A percentile compares a stretch with the other conserved stretches of the same genome.
These are phyloP conservation scores for Sminthopsis crassicaudata DNA, from an alignment of 2,113 vertebrate species.

Conservation along the genomic window DNA sequence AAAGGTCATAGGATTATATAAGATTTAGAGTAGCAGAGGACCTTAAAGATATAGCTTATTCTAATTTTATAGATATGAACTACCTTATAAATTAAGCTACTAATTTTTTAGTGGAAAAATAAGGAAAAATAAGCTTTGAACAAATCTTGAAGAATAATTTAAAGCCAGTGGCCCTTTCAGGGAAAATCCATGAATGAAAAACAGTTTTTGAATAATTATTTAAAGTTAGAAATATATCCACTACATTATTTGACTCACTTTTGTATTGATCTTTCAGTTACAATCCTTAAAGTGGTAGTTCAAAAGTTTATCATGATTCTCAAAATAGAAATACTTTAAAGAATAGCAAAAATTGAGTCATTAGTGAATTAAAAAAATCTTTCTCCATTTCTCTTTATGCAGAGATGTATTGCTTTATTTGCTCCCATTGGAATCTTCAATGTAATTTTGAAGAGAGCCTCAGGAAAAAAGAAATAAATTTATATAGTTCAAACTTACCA, in stretches of 20 bases:
- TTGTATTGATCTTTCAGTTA: constrained; percentile 27
- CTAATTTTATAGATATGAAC: not conserved
- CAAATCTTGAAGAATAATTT: not conserved
- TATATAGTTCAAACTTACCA: not conserved
- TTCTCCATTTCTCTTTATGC: not conserved
- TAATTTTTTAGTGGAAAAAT: no score
- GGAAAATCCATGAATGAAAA: not conserved
- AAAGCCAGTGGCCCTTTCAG: not conserved
- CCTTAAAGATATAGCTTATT: not conserved
- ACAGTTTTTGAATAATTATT: not conserved
- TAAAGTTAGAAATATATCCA: not conserved
- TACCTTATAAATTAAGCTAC: not conserved
- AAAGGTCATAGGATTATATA: not conserved
- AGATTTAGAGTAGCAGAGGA: not conserved
- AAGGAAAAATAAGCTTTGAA: constrained; percentile 5
- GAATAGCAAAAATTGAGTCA: not conserved
- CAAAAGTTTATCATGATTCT: not conserved
- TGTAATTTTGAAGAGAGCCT: not conserved
- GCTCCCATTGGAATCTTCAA: not conserved
- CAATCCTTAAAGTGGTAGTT: not conserved
- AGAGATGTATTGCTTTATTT: not conserved
- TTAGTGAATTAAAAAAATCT: not conserved
- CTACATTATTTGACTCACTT: not conserved
- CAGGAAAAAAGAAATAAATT: not conserved
- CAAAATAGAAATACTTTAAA: not conserved